Conservation (phyloP, 2,113 vertebrate species). For the Dasyornis broadbenti region DNA sequence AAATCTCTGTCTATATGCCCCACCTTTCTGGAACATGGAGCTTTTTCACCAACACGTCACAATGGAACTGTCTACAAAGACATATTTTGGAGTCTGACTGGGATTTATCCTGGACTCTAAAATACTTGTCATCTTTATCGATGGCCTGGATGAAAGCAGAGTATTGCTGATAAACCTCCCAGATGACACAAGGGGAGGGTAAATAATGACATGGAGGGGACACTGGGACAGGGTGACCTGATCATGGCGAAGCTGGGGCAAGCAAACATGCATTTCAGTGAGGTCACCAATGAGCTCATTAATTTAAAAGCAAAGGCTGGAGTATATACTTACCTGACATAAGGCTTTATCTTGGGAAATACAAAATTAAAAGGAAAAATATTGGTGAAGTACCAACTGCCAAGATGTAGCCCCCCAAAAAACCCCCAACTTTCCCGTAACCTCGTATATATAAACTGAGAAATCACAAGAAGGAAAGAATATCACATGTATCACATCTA, state of each 20-base stretch:
- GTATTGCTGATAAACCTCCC: not conserved
- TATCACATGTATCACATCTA: not conserved
- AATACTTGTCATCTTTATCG: not conserved
- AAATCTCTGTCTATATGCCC: not conserved
- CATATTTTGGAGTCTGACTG: not conserved
- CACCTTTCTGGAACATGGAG: not conserved
- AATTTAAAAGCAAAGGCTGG: not conserved
- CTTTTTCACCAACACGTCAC: not conserved
- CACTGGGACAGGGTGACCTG: slow-evolving; percentile 23
- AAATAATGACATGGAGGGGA: not conserved
- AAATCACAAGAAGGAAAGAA: not conserved
- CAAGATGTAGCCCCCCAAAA: not conserved
- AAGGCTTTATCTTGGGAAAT: not conserved
- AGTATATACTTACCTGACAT: not conserved
- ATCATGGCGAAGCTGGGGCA: not conserved
- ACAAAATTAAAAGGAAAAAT: not conserved
- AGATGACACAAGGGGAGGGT: not conserved
- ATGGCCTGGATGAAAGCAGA: not conserved
- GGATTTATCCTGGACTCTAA: not conserved
- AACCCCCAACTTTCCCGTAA: rapidly evolving
- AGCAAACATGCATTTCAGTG: slow-evolving; percentile 35
- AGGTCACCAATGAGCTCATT: slow-evolving; percentile 4
- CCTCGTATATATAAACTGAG: not conserved
- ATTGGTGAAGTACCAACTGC: not conserved
- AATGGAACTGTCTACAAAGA: not conserved